Conservation (phyloP, 2,888 invertebrate species). For the Aphelenchoides bicaudatus region DNA sequence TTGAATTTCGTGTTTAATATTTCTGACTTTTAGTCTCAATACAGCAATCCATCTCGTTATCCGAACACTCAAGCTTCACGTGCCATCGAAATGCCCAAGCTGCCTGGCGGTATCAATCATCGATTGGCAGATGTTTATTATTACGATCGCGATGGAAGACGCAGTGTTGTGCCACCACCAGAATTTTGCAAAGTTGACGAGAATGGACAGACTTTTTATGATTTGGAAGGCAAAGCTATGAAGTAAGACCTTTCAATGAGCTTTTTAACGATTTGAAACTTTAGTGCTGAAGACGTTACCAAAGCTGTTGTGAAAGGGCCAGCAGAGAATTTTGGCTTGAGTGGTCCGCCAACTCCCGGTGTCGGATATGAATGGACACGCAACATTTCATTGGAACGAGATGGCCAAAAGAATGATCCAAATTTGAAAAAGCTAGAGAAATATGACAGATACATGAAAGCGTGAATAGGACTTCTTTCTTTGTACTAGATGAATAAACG, state of each 20-base stretch:
- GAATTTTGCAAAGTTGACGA: conserved; percentile 39
- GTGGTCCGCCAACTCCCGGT: conserved; percentile 53
- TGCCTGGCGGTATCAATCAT: conserved; percentile 77
- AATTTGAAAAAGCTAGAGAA: conserved; percentile 31
- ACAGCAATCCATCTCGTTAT: conserved; percentile 48
- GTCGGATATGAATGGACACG: conserved; percentile 53
- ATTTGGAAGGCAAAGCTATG: conserved; percentile 10
- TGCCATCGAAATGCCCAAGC: conserved; percentile 75
- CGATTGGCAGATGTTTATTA: conserved; percentile 80
- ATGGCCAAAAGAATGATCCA: conserved; percentile 41
- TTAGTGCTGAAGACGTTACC: neutral
- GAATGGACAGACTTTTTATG: conserved; percentile 4
- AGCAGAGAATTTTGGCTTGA: conserved; percentile 52
- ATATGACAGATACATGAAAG: conserved; percentile 28
- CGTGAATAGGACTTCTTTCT: conserved; percentile 23
- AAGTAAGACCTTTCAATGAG: conserved; percentile 2
- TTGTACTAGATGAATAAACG: conserved; percentile 25
- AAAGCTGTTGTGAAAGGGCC: conserved; percentile 45
- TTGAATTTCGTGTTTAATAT: conserved; percentile 11
- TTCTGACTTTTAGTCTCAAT: conserved; percentile 39
- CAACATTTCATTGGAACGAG: conserved; percentile 32
- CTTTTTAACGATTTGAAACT: conserved; percentile 8
- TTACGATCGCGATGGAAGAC: conserved; percentile 75
- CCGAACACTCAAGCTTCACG: conserved; percentile 64
- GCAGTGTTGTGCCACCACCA: conserved; percentile 72